A percentile compares a stretch with the other conserved stretches of the same genome.
Conservation (phyloP, 2,888 invertebrate species). For the Tenthredo mesomela region DNA sequence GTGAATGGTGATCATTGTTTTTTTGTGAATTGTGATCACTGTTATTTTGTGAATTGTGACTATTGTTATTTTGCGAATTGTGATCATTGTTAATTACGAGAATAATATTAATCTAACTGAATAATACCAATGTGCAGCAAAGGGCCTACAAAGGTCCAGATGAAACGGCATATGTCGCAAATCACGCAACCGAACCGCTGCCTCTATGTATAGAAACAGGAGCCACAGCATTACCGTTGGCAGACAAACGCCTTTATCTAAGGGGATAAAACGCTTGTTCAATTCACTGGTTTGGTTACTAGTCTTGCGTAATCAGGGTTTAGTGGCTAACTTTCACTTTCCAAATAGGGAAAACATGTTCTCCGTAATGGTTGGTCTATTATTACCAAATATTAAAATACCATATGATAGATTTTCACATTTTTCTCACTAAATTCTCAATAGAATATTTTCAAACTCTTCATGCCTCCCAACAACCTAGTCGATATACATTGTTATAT, state of each 20-base stretch:
- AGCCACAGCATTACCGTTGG: constrained; percentile 97
- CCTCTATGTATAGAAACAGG: constrained; percentile 96
- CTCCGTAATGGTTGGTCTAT: background rate
- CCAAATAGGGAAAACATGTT: constrained; percentile 3
- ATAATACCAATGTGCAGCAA: constrained; percentile 95
- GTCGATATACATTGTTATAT: background rate
- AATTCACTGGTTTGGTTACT: constrained; percentile 38
- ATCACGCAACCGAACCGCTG: constrained; percentile 91
- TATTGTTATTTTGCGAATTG: no score
- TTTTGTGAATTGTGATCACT: background rate
- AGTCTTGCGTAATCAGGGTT: background rate
- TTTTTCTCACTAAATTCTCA: background rate
- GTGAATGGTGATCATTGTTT: background rate
- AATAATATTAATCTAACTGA: background rate
- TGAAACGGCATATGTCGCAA: constrained; percentile 91
- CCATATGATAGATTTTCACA: background rate
- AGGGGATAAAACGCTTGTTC: constrained; percentile 70
- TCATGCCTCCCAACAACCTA: background rate
- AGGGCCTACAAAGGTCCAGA: constrained; percentile 95
- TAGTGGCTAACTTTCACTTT: background rate
- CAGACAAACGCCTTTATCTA: constrained; percentile 95
- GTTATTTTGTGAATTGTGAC: background rate
- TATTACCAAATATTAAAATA: background rate
- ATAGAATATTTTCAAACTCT: background rate
- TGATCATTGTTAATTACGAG: background rate